Evolutionary conservation across 2,113 vertebrate genomes (phyloP).

Genomic region (Peromyscus polionotus): DNA sequence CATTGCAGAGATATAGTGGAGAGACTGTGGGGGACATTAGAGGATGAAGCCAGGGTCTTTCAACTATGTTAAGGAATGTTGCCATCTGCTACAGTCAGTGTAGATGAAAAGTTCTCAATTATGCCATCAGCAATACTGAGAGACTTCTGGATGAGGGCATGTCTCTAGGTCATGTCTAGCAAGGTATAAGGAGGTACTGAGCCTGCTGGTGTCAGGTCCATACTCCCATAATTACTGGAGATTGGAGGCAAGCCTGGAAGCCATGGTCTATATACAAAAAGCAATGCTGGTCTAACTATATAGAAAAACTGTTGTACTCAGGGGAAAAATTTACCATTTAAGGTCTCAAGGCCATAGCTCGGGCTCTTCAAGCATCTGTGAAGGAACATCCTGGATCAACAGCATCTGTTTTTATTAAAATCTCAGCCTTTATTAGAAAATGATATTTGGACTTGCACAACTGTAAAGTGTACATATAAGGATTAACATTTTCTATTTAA

Average conservation of each 20-base stretch:
- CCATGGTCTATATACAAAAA: neutral
- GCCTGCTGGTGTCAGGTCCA: neutral
- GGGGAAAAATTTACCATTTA: fast-evolving
- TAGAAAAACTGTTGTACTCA: neutral
- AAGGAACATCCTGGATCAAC: neutral
- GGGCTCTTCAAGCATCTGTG: neutral
- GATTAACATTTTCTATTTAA: slow-evolving; percentile 18
- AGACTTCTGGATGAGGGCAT: neutral
- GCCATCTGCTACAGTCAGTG: neutral
- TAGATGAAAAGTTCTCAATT: neutral
- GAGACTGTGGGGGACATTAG: neutral
- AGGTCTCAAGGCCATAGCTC: neutral
- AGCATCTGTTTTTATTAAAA: neutral
- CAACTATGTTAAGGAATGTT: neutral
- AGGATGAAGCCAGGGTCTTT: neutral
- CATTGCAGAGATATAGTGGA: neutral
- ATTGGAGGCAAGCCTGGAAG: neutral
- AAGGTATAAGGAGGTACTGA: neutral
- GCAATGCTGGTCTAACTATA: neutral
- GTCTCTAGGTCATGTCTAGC: neutral
- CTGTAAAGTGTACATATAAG: neutral
- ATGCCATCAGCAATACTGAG: too few species aligned
- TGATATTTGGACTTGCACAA: neutral
- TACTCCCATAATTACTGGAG: neutral
- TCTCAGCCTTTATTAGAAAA: slow-evolving; percentile 36